Evolutionary conservation across 2,113 vertebrate genomes (phyloP), one percentile per base, ranked within the genome.

Genomic region (Genyomyrus donnyi): DNA sequence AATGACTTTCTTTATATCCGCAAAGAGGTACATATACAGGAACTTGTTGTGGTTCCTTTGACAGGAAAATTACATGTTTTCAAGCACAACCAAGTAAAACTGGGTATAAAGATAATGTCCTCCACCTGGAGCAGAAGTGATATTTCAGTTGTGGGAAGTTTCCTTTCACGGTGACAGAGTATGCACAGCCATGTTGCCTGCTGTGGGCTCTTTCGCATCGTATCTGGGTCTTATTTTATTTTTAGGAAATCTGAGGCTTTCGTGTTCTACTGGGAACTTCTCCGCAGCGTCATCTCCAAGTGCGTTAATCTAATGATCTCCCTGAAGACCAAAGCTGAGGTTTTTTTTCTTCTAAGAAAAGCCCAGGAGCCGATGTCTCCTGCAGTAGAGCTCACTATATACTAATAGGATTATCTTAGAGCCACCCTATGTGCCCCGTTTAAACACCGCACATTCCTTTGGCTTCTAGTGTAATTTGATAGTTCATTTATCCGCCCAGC

Each of bases 271-370:
- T 90, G 93, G 93, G 92, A 94, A 70, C n/a, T 1, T 91, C 27
- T 42, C 80, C 88, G 42, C 49, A 50, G 92, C 89, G 89, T 87
- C 89, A 39, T 92, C 62, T 58, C 31, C 88, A 70, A 50, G 80
- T 83, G 89, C 89, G 62, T 92, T 91, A 92, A 91, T 92, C 85
- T 95, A 95, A 95, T 95, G 93, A 95, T 94, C 90, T 93, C 95
- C 94, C 93, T 90, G 88, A 88, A 92, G 93, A 94, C 70, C 52
- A 45, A 11, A 88, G n/a, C 87, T 83, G 53, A 92, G 90, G 92
- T 53, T 90, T 90, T 90, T 42, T 91, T 92, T 90, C 90, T 88
- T 91, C 92, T 92, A 91, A 90, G 90, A 91, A 88, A 91, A 90
- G 91, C 15, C 90, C 88, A 83, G 90, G 91, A 2, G 74, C 49